Evolutionary conservation across 2,113 vertebrate species (phyloP), one percentile per base, ranked within the genome.

Genomic region (Takifugu flavidus): DNA sequence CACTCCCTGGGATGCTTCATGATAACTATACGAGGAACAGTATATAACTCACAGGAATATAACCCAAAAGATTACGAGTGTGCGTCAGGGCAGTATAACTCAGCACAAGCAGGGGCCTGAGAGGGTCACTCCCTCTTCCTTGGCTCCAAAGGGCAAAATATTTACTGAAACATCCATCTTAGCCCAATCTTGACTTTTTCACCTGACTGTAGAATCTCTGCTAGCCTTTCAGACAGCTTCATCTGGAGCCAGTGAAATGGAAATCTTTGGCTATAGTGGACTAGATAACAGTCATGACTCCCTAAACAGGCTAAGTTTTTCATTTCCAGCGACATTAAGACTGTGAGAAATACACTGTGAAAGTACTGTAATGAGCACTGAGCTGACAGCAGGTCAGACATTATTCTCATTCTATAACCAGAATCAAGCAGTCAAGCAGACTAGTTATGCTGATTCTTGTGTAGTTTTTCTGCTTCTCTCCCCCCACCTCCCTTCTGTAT

Each of bases 31-130:
- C 68, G 31, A 56, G 39, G 54, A 52, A 82, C 47, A 43, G 80
- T 67, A 62, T 20, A 20, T 20, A 20, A 20, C 20, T 20, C 20
- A 20, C 20, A 70, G 72, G 72, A 68, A 65, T 62, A 69, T 75
- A 80, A 77, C 62, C 67, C 53, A 55, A 26, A 7, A 59, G 56
- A 77, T 85, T 75, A 76, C 81, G 78, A 70, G 28, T 49, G 54
- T 65, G 65, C 28, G 47, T 73, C 0, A 56, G 29, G 14, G 65
- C 29, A 50, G 39, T 10, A 39, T 39, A 39, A 31, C 7, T 6
- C 29, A 31, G 29, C 29, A 31, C 29, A 3, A 31, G 5, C 31
- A 2, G 34, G 34, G 34, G 7, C 34, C 34, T 39, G 7, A 39
- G 34, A 39, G 8, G 34, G 34, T 6, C 34, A 6, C 31, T 34